These are phyloP conservation scores for Diplodus puntazzo DNA, from an alignment of 2,797 vertebrate genomes.

Conservation along the genomic window DNA sequence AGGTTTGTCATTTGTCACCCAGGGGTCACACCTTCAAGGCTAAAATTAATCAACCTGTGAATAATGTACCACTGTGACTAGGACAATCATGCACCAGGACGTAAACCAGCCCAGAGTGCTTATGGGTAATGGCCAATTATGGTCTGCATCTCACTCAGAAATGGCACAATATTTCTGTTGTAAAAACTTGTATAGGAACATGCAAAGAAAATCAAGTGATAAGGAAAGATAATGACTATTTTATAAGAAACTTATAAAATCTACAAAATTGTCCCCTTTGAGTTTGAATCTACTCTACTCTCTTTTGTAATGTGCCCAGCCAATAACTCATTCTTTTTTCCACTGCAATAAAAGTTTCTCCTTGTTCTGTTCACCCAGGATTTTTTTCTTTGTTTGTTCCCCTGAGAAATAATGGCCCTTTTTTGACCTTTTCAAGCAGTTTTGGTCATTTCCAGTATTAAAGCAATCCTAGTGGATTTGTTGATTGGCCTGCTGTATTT, in stretches of 20 bases:
- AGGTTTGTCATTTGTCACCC: slow-evolving; percentile 58
- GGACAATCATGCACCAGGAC: slow-evolving; percentile 33
- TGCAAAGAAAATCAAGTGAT: background rate
- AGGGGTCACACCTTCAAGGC: slow-evolving; percentile 68
- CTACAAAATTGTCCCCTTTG: slow-evolving; percentile 18
- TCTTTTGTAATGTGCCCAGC: slow-evolving; percentile 3
- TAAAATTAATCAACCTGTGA: slow-evolving; percentile 69
- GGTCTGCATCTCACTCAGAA: slow-evolving; percentile 23
- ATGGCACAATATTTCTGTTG: slow-evolving; percentile 44
- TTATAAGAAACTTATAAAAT: slow-evolving; percentile 13
- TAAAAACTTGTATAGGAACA: slow-evolving; percentile 15
- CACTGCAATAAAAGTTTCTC: slow-evolving; percentile 13
- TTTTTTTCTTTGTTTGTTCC: slow-evolving; percentile 47
- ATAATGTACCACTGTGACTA: slow-evolving; percentile 38
- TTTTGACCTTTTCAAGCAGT: slow-evolving; percentile 41
- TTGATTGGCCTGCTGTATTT: slow-evolving; percentile 36
- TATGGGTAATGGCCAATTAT: slow-evolving; percentile 35
- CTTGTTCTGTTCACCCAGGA: background rate
- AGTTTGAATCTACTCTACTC: background rate
- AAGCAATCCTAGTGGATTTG: slow-evolving; percentile 41
- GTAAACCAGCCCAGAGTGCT: slow-evolving; percentile 15
- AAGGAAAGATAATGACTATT: background rate
- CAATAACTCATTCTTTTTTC: slow-evolving; percentile 24
- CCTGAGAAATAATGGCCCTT: slow-evolving; percentile 51
- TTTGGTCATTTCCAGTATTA: slow-evolving; percentile 35